Base-by-base conservation (phyloP, 2,113 vertebrate genomes). In the Pseudois nayaur region DNA sequence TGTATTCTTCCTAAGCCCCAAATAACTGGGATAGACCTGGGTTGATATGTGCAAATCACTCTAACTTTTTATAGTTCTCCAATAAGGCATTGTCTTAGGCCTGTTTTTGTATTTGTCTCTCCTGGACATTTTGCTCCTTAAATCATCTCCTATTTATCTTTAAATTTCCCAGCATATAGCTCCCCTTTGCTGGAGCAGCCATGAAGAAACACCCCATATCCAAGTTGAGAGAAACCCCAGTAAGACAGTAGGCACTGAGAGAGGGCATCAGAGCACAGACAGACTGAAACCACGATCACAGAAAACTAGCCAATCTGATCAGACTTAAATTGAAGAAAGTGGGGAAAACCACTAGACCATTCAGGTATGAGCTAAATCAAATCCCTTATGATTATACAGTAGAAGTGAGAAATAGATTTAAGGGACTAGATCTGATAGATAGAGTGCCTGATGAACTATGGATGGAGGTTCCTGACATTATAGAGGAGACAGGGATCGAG, bases 91-190 rank as follows among this genome's bases (percentile, higher is more conserved):
- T 50, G n/a, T 40, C 9, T 87, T 74, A 45, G 78, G 40, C 19
- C 57, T 83, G 8, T 90, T 10, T 45, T 36, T 81, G 71, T 62
- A 81, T 62, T 3, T 85, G 10, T 96, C 50, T 87, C 13, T 86
- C 52, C 25, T 89, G 45, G 45, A 55, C 12, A 83, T 71, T 89
- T 92, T 60, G 9, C 31, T 76, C 33, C 21, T 93, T 79, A 89
- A 78, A 52, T 55, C n/a, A 67, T 91, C 29, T n/a, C 29, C 50
- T 93, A 19, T 82, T 97, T 96, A 85, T 71, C 57, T 97, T 95
- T 82, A 48, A 82, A 82, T 86, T 85, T n/a, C 54, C 76, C 3
- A n/a, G 21, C 40, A 54, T 16, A 57, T 40, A 71, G 17, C 67
- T 71, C 0, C n/a, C 5, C 19, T 71, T 71, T 23, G n/a, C 19